Evolutionary conservation across 2,888 invertebrate species (phyloP), one percentile per base, ranked within the genome.

Genomic region (Lepidochrysops patricia): DNA sequence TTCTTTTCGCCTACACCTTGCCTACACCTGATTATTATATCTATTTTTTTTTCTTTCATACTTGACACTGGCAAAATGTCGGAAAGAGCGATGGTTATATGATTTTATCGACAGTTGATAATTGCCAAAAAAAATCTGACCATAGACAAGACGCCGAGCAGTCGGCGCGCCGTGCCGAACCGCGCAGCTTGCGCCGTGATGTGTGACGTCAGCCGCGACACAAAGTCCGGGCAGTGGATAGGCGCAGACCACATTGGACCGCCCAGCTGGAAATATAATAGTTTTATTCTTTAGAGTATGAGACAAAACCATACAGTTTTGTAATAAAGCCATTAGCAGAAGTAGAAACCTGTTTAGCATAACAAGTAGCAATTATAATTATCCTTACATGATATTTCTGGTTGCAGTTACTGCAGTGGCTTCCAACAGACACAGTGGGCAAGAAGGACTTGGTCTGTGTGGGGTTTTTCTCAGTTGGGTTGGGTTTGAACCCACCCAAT

Each of bases 211-310:
- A 98, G 89, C 49, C 92, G 84, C 0, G 88, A 73, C 0, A 98
- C 93, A 82, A 99, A 99, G 0, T 86, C 77, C 52, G 87, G 83
- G 68, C 96, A 92, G 80, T 99, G 98, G 43, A 99, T 91, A 0
- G 95, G 94, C 0, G 92, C 96, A 0, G 94, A 92, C 98, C 98
- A 99, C 67, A 99, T 94, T 0, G 99, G 99, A 1, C 99, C 99
- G 7, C 97, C 97, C 67, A 97, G 80, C 94, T 96, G 80, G 77
- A 49, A 66, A 64, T 61, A 64, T n/a, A 43, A 48, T 29, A 34
- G 23, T 35, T 63, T 59, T 57, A 48, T n/a, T 32, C 26, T 60
- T 54, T 57, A 7, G 26, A 52, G 35, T 34, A 2, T 37, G 4
- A 50, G 32, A 37, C 29, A 27, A 43, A 34, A 25, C 3, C 2